A percentile compares a stretch with the other conserved stretches of the same genome.
Conservation (phyloP, 2,797 vertebrate genomes). For the Adrianichthys oophorus region DNA sequence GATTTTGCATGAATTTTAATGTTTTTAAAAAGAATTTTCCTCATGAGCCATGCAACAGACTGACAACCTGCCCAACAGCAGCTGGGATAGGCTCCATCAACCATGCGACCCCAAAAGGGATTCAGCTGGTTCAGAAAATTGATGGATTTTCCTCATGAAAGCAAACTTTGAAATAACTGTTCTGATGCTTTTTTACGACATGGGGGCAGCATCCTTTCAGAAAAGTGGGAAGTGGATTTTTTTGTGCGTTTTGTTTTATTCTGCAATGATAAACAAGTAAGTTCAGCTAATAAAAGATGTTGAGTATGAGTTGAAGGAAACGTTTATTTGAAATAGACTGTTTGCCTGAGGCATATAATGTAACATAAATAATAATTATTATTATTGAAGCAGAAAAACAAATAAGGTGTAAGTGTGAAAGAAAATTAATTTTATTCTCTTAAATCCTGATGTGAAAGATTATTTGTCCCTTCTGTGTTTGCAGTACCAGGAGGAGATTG, state of each 20-base stretch:
- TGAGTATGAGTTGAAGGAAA: too few relatives aligned
- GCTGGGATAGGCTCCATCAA: too few relatives aligned
- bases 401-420: too few relatives aligned
- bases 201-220: not conserved
- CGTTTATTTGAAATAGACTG: too few relatives aligned
- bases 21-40: not conserved
- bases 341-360: too few relatives aligned
- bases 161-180: not conserved
- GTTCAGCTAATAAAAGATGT: not conserved
- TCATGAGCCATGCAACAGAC: too few relatives aligned
- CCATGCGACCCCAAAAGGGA: too few relatives aligned
- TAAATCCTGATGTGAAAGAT: not conserved
- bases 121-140: too few relatives aligned
- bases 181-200: not conserved
- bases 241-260: not conserved
- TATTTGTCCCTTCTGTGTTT: constrained; percentile 15
- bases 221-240: not conserved
- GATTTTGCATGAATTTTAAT: not conserved
- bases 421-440: too few relatives aligned
- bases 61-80: too few relatives aligned
- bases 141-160: not conserved
- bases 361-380: too few relatives aligned
- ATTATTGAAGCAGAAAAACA: too few relatives aligned
- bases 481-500: constrained; percentile 98
- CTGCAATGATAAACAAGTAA: not conserved